These are phyloP conservation scores for Lemur catta DNA, from an alignment of 2,797 vertebrate species.

Conservation along the genomic window DNA sequence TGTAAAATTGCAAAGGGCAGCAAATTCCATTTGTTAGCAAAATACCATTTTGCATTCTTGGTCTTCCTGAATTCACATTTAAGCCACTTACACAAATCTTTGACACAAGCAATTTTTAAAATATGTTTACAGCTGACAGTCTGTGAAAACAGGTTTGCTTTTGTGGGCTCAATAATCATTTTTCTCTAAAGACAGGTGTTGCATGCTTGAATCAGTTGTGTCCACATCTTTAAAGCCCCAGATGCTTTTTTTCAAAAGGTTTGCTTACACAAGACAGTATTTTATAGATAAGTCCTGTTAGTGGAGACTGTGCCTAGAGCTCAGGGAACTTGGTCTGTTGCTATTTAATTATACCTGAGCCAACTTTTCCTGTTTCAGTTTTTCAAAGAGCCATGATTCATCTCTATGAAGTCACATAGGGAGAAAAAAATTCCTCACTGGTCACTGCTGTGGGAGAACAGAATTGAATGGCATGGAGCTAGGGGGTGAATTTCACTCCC, in stretches of 20 bases:
- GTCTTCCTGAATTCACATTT: constrained; percentile 42
- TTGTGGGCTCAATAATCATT: constrained; percentile 18
- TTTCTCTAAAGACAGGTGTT: constrained; percentile 43
- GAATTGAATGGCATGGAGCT: background rate
- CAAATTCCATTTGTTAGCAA: constrained; percentile 61
- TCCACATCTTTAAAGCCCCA: constrained; percentile 38
- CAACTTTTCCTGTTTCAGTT: background rate
- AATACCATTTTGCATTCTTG: constrained; percentile 1
- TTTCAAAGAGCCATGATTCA: background rate
- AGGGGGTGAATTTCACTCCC: background rate
- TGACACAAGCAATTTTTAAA: background rate
- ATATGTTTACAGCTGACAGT: background rate
- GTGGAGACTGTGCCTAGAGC: background rate
- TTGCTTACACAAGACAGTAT: constrained; percentile 20
- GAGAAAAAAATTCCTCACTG: background rate
- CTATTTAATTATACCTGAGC: constrained; percentile 2
- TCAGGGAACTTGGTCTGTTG: background rate
- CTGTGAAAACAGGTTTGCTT: constrained; percentile 24
- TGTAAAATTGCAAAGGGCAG: constrained; percentile 57
- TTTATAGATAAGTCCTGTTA: constrained; percentile 18
- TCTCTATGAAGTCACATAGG: background rate
- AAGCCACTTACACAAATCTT: constrained; percentile 7
- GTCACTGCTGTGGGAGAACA: background rate
- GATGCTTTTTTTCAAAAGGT: constrained; percentile 31
- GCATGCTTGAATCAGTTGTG: background rate